Percentiles rank a stretch among this genome's conserved stretches.
These are phyloP conservation scores for Drosophila sordidula DNA, from an alignment of 2,888 invertebrate genomes.

Conservation along the genomic window DNA sequence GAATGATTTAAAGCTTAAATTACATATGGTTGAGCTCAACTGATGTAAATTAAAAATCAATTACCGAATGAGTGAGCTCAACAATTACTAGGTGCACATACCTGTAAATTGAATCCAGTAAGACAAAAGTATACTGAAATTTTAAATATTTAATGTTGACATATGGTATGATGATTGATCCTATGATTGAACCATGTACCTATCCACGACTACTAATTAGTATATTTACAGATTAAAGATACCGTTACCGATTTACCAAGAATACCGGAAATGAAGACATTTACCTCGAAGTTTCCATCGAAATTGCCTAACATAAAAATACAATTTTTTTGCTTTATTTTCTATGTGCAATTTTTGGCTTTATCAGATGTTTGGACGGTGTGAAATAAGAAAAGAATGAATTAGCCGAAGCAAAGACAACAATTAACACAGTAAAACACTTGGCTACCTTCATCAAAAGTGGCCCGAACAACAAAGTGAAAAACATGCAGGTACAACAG, in stretches of 20 bases:
- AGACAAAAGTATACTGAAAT: too few species aligned
- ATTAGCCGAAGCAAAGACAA: conserved; percentile 53
- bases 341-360: conserved; percentile 12
- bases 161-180: too few species aligned
- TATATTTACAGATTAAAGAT: background rate
- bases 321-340: conserved; percentile 12
- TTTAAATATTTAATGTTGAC: too few species aligned
- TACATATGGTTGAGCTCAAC: too few species aligned
- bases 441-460: conserved; percentile 58
- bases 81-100: too few species aligned
- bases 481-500: conserved; percentile 52
- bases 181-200: too few species aligned
- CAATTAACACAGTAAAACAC: conserved; percentile 70
- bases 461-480: conserved; percentile 33
- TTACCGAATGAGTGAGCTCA: too few species aligned
- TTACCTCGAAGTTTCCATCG: conserved; percentile 27
- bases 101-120: too few species aligned
- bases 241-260: conserved; percentile 9
- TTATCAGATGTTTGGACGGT: conserved; percentile 50
- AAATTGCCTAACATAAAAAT: conserved; percentile 40
- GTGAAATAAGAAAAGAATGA: conserved; percentile 25
- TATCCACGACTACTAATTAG: too few species aligned
- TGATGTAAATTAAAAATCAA: too few species aligned
- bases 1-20: too few species aligned
- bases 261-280: conserved; percentile 44